These are phyloP conservation scores for Grus americana DNA, from an alignment of 2,113 vertebrate genomes.

Conservation along the genomic window DNA sequence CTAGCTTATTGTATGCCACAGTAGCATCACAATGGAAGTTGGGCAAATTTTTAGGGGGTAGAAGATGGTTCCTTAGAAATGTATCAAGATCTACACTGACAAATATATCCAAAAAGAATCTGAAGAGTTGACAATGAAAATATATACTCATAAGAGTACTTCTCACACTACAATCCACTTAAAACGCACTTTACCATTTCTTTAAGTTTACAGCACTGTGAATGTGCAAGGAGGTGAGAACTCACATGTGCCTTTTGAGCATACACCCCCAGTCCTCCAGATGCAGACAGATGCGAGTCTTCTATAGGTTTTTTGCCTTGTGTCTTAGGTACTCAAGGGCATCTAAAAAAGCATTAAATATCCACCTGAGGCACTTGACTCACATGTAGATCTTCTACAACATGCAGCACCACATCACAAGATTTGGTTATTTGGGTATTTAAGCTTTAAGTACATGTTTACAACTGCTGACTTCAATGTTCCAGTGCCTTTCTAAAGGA, in stretches of 20 bases:
- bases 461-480: not conserved
- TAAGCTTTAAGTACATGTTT: not conserved
- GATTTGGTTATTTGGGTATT: not conserved
- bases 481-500: not conserved
- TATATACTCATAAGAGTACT: not conserved
- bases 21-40: not conserved
- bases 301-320: not conserved
- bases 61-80: not conserved
- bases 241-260: not conserved
- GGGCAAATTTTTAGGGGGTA: not conserved
- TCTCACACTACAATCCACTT: not conserved
- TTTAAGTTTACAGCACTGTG: not conserved
- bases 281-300: not conserved
- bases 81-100: not conserved
- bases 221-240: not conserved
- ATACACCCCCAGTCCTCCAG: not conserved
- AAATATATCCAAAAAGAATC: not conserved
- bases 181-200: not conserved
- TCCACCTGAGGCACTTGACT: not conserved
- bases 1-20: not conserved
- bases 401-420: fast-evolving
- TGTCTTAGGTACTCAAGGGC: not conserved
- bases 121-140: not conserved
- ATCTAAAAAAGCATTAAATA: not conserved
- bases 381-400: not conserved